Conservation (phyloP, 2,888 invertebrate species). For the Drosophila nr. fundita region DNA sequence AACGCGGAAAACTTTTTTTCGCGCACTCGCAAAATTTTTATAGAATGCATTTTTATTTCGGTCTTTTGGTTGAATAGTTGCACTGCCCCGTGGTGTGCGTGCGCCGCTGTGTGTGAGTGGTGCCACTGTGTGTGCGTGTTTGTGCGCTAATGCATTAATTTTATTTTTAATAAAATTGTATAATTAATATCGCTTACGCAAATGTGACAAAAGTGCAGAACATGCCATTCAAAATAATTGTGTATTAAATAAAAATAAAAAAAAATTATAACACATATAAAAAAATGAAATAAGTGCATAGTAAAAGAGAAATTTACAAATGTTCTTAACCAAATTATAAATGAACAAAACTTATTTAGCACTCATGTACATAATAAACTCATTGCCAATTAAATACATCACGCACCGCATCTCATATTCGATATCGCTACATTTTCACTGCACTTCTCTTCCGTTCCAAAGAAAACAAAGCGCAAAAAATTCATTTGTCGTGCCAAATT, state of each 20-base stretch:
- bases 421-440: slow-evolving; percentile 49
- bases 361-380: slow-evolving; percentile 14
- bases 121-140: slow-evolving; percentile 10
- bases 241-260: slow-evolving; percentile 3
- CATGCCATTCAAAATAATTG: slow-evolving; percentile 32
- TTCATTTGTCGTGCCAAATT: slow-evolving; percentile 66
- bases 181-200: slow-evolving; percentile 21
- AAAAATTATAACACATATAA: slow-evolving; percentile 2
- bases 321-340: slow-evolving; percentile 8
- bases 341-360: neutral
- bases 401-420: slow-evolving; percentile 63
- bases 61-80: slow-evolving; percentile 81
- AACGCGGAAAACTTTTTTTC: slow-evolving; percentile 80
- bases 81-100: slow-evolving; percentile 66
- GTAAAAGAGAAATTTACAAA: slow-evolving; percentile 2
- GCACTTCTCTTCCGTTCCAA: slow-evolving; percentile 49
- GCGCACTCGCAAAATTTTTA: slow-evolving; percentile 81
- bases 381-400: slow-evolving; percentile 59
- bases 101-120: slow-evolving; percentile 31
- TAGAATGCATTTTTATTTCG: slow-evolving; percentile 81
- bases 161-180: slow-evolving; percentile 58
- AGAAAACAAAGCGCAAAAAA: slow-evolving; percentile 54
- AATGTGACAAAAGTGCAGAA: slow-evolving; percentile 40
- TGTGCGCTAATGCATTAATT: slow-evolving; percentile 13
- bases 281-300: neutral